Percentiles rank a stretch among this genome's conserved stretches.
phyloP scores from a whole-genome alignment of 2,888 invertebrate genomes.

The Clitarchus hookeri region DNA sequence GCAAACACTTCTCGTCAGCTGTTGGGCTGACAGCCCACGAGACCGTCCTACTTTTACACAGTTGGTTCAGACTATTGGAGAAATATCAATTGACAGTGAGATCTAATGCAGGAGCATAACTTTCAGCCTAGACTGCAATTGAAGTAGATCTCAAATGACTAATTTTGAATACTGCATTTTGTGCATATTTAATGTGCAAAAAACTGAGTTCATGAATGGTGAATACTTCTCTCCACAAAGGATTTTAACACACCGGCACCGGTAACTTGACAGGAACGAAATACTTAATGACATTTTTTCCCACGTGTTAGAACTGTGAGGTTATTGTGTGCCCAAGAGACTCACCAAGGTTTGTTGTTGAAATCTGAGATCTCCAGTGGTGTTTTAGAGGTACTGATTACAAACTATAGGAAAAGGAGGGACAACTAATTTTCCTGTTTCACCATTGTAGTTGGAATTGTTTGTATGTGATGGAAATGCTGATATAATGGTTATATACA shows the following conservation, averaged over 20 bases:
- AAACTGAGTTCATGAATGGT: not conserved
- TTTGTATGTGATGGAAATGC: not conserved
- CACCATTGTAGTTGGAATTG: not conserved
- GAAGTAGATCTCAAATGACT: not conserved
- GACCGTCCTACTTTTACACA: slow-evolving; percentile 71
- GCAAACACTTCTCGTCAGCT: slow-evolving; percentile 64
- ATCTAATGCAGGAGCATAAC: slow-evolving; percentile 2
- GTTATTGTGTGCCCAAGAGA: not conserved
- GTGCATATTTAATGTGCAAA: not conserved
- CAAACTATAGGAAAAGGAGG: not conserved
- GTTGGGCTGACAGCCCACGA: slow-evolving; percentile 70
- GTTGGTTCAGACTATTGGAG: slow-evolving; percentile 59
- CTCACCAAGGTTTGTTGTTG: no score
- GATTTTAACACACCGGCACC: not conserved
- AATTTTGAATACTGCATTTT: not conserved
- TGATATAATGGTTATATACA: not conserved
- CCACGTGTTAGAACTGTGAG: not conserved
- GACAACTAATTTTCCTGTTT: not conserved
- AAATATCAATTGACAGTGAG: slow-evolving; percentile 49
- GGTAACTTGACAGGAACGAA: not conserved
- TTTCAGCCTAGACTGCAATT: not conserved
- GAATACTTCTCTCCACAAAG: not conserved
- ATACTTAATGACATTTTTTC: not conserved
- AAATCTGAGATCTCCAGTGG: not conserved
- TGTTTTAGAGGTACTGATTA: not conserved